Evolutionary conservation across 2,797 vertebrate genomes (phyloP).

Genomic region (Premnoplex brunnescens): DNA sequence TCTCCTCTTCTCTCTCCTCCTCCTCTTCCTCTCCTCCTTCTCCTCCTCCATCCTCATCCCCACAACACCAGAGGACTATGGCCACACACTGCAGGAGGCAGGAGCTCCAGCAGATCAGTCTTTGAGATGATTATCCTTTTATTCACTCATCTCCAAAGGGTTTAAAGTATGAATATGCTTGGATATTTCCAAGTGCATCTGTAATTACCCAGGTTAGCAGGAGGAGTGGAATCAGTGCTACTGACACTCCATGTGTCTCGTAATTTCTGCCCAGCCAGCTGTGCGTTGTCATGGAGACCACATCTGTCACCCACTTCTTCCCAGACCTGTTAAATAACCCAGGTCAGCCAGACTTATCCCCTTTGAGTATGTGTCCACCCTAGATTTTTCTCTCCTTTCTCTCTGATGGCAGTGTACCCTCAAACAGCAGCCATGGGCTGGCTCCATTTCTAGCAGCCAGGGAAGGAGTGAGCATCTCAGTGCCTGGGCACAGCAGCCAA

Average conservation of each 20-base stretch:
- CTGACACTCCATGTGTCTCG: slow-evolving; percentile 13
- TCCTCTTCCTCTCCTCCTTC: neutral
- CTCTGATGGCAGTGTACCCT: neutral
- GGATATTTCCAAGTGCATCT: neutral
- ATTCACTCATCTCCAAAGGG: neutral
- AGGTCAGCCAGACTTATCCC: neutral
- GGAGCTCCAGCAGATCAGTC: neutral
- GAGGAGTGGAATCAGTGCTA: neutral
- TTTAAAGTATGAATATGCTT: neutral
- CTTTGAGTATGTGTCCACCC: neutral
- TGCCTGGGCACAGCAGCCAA: neutral
- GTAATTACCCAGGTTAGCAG: neutral
- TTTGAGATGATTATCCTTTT: neutral
- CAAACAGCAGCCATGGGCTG: neutral
- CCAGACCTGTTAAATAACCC: neutral
- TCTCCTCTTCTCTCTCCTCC: neutral
- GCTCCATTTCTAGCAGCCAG: neutral
- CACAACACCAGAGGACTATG: accelerated
- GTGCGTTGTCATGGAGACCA: slow-evolving; percentile 41
- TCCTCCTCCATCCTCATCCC: neutral
- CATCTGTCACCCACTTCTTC: slow-evolving; percentile 36
- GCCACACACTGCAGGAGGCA: neutral
- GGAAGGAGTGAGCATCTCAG: neutral
- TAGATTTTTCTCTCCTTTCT: neutral
- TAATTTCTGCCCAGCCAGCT: slow-evolving; percentile 44